Base-by-base conservation (phyloP, 2,888 invertebrate genomes). In the Ophion costatus region DNA sequence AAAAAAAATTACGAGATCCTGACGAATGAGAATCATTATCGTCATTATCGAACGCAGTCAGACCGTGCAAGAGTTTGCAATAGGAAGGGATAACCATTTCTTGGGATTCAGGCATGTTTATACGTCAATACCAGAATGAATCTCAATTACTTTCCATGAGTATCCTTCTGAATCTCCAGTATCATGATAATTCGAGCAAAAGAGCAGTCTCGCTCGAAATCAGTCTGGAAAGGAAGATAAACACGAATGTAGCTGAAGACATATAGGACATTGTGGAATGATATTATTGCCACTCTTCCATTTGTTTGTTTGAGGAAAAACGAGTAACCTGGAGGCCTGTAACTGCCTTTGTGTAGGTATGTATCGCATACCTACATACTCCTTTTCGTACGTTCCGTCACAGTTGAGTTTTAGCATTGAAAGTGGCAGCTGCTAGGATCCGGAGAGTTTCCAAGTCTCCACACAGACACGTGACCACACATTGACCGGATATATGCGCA, bases 401-500 rank as follows among this genome's bases (percentile, higher is more conserved):
- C 63, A 33, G 67, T 61, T 42, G 14, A 57, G 78, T 74, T 84
- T 64, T 57, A 74, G 64, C 69, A 64, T 51, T 14, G 38, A 78
- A 77, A 73, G 33, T 24, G 61, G 51, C 51, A 20, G 64, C 69
- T 51, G 51, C 57, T 24, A 45, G 22, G 38, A 51, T 51, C 17
- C 64, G 29, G 59, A 67, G 69, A 70, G 75, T 75, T 81, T 75
- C 57, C 59, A 70, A 84, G 77, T 76, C 24, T 63, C 6, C 20
- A 82, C 59, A 64, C 29, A 64, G 57, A 59, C n/a, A 64, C 11
- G 38, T 22, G 42, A 42, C 11, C 67, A 33, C 42, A 61, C 70
- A 73, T 45, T 69, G 63, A 69, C 51, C 33, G 45, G 51, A 66
- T 67, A 61, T 70, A 71, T 45, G 38, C 11, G 71, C 42, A 63